Base-by-base conservation (phyloP, 2,888 invertebrate species). In the Noctua janthina region DNA sequence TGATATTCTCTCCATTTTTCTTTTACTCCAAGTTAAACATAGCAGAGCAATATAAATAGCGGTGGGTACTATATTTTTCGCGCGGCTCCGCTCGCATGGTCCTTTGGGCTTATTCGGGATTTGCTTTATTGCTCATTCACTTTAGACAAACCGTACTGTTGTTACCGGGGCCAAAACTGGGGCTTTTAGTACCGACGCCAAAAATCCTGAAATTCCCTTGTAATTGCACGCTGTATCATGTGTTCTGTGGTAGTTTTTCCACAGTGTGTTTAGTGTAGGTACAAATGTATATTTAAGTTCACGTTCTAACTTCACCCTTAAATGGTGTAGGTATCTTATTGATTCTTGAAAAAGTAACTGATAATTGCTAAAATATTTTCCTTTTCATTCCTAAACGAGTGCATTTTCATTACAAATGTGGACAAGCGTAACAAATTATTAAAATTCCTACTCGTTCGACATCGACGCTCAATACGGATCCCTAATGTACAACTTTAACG, bases 401-500 rank as follows among this genome's bases (percentile, higher is more conserved):
- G 8, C 10, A 64, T 70, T 43, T 77, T 51, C 7, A n/a, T 17
- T 35, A 54, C n/a, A n/a, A 67, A 80, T 78, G 11, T 70, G 23
- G 29, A 69, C 10, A 72, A 81, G 75, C 78, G 59, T 76, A 67
- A 69, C 49, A 78, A 79, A 79, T 82, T 77, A 85, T 84, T 77
- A 89, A 85, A 85, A 85, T 83, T 86, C 77, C 13, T 62, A 66
- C 62, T 76, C 51, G 72, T 81, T 83, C 62, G 71, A 81, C 76
- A 87, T 76, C 85, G 88, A 89, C 89, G 82, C 86, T 83, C 82
- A 75, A 81, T 76, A 79, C 88, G 90, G 90, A 90, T 91, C 91
- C 92, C 91, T 92, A 93, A 93, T 91, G 92, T 92, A 92, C 90
- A 93, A 92, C 93, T 94, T 91, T 85, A 90, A 89, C 84, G 91